Conservation (phyloP, 2,113 vertebrate genomes). For the Ictidomys tridecemlineatus region DNA sequence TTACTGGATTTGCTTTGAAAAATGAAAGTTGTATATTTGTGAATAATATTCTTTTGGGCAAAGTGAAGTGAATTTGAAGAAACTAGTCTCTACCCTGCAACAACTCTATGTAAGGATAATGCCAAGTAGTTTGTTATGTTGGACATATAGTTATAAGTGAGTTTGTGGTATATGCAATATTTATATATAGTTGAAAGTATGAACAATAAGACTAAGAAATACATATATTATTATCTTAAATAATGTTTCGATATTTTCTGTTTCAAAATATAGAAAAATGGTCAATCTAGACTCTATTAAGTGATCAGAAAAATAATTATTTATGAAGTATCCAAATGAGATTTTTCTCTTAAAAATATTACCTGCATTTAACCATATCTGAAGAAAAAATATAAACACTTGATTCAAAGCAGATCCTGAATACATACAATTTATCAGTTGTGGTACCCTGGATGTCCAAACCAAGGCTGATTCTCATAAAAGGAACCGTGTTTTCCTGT, state of each 20-base stretch:
- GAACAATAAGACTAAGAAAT: too few species aligned
- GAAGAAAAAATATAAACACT: constrained; percentile 73
- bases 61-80: neutral
- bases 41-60: neutral
- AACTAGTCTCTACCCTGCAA: neutral
- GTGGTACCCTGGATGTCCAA: constrained; percentile 49
- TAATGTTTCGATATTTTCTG: neutral
- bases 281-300: neutral
- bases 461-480: constrained; percentile 59
- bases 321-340: neutral
- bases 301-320: neutral
- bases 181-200: neutral
- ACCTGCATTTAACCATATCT: neutral
- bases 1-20: neutral
- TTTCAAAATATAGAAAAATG: constrained; percentile 30
- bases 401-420: constrained; percentile 62
- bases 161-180: neutral
- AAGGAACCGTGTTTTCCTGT: neutral
- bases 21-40: neutral
- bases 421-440: constrained; percentile 73
- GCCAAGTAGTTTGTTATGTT: neutral
- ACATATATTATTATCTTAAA: neutral
- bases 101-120: neutral
- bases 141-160: neutral
- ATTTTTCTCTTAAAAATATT: constrained; percentile 32